Conservation (phyloP, 2,797 vertebrate species). For the Urophycis tenuis region DNA sequence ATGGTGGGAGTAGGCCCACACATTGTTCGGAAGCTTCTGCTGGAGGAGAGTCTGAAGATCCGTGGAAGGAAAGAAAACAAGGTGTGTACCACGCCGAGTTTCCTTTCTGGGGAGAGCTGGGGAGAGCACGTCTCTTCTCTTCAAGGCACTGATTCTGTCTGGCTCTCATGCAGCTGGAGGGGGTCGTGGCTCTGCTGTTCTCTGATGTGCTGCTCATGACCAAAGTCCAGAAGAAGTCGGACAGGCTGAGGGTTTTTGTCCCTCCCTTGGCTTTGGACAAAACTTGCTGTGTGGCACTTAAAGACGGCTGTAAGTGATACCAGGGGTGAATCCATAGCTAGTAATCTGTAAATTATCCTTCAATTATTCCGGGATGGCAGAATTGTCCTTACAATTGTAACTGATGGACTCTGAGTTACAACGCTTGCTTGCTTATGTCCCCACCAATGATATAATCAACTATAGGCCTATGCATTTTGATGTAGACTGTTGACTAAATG, state of each 20-base stretch:
- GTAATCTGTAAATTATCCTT: not conserved
- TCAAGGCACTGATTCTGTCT: not conserved
- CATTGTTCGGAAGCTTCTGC: slow-evolving; percentile 69
- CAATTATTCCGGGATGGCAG: not conserved
- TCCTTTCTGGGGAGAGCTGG: not conserved
- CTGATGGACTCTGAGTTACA: not conserved
- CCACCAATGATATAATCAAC: not conserved
- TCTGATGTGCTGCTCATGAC: slow-evolving; percentile 79
- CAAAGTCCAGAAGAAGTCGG: slow-evolving; percentile 75
- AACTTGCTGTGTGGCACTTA: slow-evolving; percentile 64
- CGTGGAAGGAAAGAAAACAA: slow-evolving; percentile 77
- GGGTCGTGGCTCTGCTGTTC: slow-evolving; percentile 77
- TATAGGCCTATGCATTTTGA: not conserved
- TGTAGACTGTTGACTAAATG: not conserved
- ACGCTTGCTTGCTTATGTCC: not conserved
- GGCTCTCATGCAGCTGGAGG: slow-evolving; percentile 64
- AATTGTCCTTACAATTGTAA: not conserved
- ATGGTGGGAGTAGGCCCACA: slow-evolving; percentile 62
- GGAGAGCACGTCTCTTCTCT: not conserved
- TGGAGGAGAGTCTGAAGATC: slow-evolving; percentile 72
- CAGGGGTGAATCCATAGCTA: not conserved
- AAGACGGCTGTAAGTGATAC: slow-evolving; percentile 74
- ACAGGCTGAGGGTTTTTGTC: slow-evolving; percentile 74
- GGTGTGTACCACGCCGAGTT: slow-evolving; percentile 54
- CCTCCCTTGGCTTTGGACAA: slow-evolving; percentile 78